Evolutionary conservation across 1,140 invertebrate species (phyloP).

Genomic region (Formica exsecta): DNA sequence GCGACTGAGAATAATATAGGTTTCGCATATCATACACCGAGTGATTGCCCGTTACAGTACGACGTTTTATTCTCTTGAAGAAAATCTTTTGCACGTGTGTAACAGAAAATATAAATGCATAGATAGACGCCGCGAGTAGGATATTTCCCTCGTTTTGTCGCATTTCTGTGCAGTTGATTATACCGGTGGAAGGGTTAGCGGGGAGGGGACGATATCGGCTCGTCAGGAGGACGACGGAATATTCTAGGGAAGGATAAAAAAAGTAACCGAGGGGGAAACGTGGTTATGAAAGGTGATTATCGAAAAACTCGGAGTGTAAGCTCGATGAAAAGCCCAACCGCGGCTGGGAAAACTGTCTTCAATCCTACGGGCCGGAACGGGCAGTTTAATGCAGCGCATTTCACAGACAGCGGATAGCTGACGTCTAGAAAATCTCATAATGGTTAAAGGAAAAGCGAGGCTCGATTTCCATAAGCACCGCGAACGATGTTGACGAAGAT

Average conservation of each 20-base stretch:
- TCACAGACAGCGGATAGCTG: slow-evolving; percentile 48
- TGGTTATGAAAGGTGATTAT: slow-evolving; percentile 69
- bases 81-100: not conserved
- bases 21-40: not conserved
- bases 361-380: not conserved
- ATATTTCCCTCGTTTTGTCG: slow-evolving; percentile 5
- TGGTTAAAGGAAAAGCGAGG: slow-evolving; percentile 30
- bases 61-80: not conserved
- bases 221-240: not conserved
- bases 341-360: slow-evolving; percentile 33
- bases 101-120: not conserved
- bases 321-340: slow-evolving; percentile 4
- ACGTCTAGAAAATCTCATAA: slow-evolving; percentile 54
- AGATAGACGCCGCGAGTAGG: not conserved
- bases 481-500: slow-evolving; percentile 45
- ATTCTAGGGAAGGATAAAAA: not conserved
- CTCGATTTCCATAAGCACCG: slow-evolving; percentile 42
- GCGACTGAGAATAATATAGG: not conserved
- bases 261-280: slow-evolving; percentile 52
- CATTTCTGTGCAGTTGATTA: not conserved
- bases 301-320: slow-evolving; percentile 51
- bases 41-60: no score
- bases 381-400: slow-evolving; percentile 46
- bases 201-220: slow-evolving; percentile 31
- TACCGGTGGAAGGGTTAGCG: not conserved